Conservation (phyloP, 2,797 vertebrate species). For the Schizopygopsis pylzovi region DNA sequence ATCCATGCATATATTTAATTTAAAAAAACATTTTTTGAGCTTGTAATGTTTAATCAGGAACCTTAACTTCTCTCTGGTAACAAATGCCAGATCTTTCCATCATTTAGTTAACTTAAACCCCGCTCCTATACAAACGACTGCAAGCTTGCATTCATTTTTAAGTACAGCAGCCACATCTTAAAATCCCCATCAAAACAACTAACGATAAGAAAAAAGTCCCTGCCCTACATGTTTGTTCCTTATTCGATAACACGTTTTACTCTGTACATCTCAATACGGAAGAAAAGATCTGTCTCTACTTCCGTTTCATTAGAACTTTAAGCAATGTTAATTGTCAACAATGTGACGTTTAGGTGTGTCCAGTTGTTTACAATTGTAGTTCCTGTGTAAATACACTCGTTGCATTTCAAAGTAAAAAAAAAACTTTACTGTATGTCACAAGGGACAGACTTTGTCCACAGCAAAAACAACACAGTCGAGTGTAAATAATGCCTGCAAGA, state of each 20-base stretch:
- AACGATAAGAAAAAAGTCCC: neutral
- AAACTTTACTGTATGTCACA: neutral
- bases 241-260: neutral
- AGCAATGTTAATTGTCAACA: neutral
- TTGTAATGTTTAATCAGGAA: neutral
- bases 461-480: neutral
- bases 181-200: neutral
- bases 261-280: neutral
- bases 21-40: neutral
- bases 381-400: neutral
- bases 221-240: neutral
- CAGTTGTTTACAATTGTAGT: neutral
- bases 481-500: conserved; percentile 2
- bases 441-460: neutral
- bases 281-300: neutral
- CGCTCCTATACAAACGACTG: neutral
- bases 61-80: neutral
- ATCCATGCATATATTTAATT: neutral
- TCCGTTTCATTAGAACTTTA: neutral
- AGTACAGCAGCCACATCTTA: neutral
- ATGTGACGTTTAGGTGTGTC: neutral
- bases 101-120: neutral
- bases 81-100: neutral
- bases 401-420: neutral
- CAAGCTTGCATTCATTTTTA: neutral